These are phyloP conservation scores for Athene cunicularia DNA, from an alignment of 2,113 vertebrate genomes.

Conservation along the genomic window DNA sequence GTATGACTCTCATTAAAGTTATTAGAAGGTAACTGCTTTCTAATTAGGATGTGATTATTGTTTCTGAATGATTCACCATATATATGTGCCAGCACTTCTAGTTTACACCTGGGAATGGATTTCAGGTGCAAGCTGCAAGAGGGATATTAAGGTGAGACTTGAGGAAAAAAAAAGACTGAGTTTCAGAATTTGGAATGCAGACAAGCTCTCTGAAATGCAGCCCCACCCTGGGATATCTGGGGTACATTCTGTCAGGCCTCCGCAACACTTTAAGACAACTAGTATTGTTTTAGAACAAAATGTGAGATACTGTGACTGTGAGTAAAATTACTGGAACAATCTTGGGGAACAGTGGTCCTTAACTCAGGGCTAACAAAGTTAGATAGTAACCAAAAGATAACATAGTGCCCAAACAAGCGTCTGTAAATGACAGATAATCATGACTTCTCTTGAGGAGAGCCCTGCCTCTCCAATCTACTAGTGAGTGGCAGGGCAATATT, in stretches of 20 bases:
- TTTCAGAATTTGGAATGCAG: not conserved
- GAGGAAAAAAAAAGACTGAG: not conserved
- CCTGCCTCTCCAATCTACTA: not conserved
- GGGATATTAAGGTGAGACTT: not conserved
- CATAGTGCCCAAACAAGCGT: not conserved
- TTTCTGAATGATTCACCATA: slow-evolving; percentile 1
- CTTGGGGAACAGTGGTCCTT: not conserved
- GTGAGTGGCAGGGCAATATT: not conserved
- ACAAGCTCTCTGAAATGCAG: not conserved
- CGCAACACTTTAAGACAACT: not conserved
- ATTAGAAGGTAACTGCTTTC: slow-evolving; percentile 8
- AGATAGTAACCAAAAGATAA: not conserved
- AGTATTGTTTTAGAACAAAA: not conserved
- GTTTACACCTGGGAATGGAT: not conserved
- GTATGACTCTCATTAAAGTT: slow-evolving; percentile 4
- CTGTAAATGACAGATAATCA: not conserved
- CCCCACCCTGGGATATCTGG: not conserved
- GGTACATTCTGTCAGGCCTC: not conserved
- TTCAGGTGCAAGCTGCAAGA: slow-evolving; percentile 5
- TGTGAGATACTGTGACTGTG: not conserved
- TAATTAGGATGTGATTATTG: slow-evolving; percentile 22
- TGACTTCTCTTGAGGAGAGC: not conserved
- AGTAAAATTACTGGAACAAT: not conserved
- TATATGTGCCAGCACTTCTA: not conserved
- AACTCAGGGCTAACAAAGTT: not conserved